Evolutionary conservation across 2,113 vertebrate genomes (phyloP), one percentile per base, ranked within the genome.

Genomic region (Agapornis roseicollis): DNA sequence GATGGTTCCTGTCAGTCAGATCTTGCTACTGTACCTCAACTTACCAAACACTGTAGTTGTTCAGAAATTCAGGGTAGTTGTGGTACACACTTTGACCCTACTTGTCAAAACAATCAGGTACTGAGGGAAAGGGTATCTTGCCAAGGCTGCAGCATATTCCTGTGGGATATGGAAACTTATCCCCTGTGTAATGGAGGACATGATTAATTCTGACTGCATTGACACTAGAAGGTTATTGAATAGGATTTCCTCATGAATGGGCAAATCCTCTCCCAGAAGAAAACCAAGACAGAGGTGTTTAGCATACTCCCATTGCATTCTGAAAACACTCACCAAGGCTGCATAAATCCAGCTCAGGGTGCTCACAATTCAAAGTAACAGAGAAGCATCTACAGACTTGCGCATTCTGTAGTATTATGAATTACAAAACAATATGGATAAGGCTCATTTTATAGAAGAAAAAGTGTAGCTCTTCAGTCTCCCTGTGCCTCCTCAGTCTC

Each of bases 131-230:
- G 39, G 33, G 22, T 84, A 52, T 84, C 35, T 86, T n/a, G 29
- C 68, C n/a, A 66, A 41, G 71, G 42, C 81, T 94, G 81, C 55
- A 89, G 46, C 39, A 35, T 88, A 64, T 88, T 95, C 91, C 81
- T 84, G 61, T 83, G 90, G 90, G 90, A 91, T 71, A 80, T 89
- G 77, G 89, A 80, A 91, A 79, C 42, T 83, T 94, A 85, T 86
- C 44, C 77, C 47, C 58, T 63, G 31, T 86, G 65, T 95, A 96
- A 92, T 15, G 3, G 78, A 84, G 88, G 87, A 85, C 4, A 1
- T 95, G 95, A 97, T 97, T 94, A 89, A 85, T 93, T 95, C 89
- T 96, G 95, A 94, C 84, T 94, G 72, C 55, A 70, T 88, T 95
- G 89, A 82, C 89, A 91, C 76, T 73, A 84, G 71, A 71, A 94